phyloP scores from a whole-genome alignment of 1,140 invertebrate genomes.

The Triops cancriformis region DNA sequence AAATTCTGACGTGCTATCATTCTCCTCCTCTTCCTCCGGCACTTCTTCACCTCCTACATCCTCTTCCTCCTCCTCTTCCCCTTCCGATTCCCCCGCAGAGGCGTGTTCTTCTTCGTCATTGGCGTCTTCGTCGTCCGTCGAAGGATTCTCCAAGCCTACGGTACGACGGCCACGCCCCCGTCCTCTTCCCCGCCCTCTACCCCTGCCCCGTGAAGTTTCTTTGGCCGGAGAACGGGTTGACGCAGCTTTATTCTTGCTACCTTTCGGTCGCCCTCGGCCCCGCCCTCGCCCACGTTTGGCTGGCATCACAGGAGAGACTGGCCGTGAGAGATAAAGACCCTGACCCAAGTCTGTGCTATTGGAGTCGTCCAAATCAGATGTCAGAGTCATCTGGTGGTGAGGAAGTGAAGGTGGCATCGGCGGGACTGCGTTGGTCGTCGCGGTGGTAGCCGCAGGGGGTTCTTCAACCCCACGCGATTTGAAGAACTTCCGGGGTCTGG shows the following conservation, averaged over 20 bases:
- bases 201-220: conserved; percentile 14
- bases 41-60: conserved; percentile 10
- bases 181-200: conserved; percentile 10
- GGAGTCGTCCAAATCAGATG: neutral
- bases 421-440: neutral
- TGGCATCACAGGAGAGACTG: neutral
- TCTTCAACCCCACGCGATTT: conserved; percentile 57
- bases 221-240: conserved; percentile 20
- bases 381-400: neutral
- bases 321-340: neutral
- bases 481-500: conserved; percentile 81
- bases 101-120: conserved; percentile 23
- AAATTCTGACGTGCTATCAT: neutral
- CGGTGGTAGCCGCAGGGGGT: neutral
- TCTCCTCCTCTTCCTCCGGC: neutral
- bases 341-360: neutral
- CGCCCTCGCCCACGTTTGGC: conserved; percentile 26
- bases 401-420: neutral
- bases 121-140: conserved; percentile 23
- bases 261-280: conserved; percentile 14
- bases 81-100: conserved; percentile 12
- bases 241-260: neutral
- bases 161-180: conserved; percentile 22
- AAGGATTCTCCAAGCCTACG: conserved; percentile 25
- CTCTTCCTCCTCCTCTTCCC: conserved; percentile 19